Evolutionary conservation across 2,113 vertebrate genomes (phyloP).

Genomic region (Speoplatyrhinus poulsoni): DNA sequence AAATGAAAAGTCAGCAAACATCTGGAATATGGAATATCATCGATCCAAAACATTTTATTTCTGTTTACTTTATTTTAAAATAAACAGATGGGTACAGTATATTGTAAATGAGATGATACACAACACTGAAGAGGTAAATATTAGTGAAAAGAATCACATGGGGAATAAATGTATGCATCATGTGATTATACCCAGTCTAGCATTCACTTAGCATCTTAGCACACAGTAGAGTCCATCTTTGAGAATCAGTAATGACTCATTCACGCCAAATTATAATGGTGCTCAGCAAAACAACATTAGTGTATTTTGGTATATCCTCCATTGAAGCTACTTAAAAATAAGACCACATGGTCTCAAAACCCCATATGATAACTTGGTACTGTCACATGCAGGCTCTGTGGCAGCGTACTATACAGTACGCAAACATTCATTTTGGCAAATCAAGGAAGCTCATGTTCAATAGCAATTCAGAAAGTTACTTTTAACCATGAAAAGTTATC

Average conservation of each 20-base stretch:
- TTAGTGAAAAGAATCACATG: slow-evolving; percentile 66
- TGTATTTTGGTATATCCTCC: slow-evolving; percentile 50
- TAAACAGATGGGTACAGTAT: slow-evolving; percentile 61
- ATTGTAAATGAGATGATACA: slow-evolving; percentile 74
- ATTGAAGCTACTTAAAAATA: slow-evolving; percentile 43
- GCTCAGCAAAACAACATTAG: slow-evolving; percentile 40
- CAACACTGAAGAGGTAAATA: slow-evolving; percentile 62
- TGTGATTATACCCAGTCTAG: slow-evolving; percentile 48
- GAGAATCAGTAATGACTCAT: slow-evolving; percentile 48
- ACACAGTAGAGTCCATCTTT: slow-evolving; percentile 62
- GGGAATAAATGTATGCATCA: slow-evolving; percentile 64
- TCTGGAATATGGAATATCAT: slow-evolving; percentile 10
- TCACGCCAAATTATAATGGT: slow-evolving; percentile 61
- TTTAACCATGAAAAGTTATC: too few relatives aligned
- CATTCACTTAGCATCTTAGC: slow-evolving; percentile 52
- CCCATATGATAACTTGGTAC: not conserved
- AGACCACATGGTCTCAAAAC: slow-evolving; percentile 12
- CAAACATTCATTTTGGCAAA: too few relatives aligned
- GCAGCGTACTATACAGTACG: too few relatives aligned
- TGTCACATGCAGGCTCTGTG: too few relatives aligned
- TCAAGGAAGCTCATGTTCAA: too few relatives aligned
- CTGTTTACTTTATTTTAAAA: slow-evolving; percentile 78
- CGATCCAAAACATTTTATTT: slow-evolving; percentile 25
- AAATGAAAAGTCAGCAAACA: slow-evolving; percentile 36
- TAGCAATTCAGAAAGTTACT: too few relatives aligned